Percentiles rank a stretch among this genome's conserved stretches.
Conservation (phyloP, 2,113 vertebrate genomes). For the Perca fluviatilis region DNA sequence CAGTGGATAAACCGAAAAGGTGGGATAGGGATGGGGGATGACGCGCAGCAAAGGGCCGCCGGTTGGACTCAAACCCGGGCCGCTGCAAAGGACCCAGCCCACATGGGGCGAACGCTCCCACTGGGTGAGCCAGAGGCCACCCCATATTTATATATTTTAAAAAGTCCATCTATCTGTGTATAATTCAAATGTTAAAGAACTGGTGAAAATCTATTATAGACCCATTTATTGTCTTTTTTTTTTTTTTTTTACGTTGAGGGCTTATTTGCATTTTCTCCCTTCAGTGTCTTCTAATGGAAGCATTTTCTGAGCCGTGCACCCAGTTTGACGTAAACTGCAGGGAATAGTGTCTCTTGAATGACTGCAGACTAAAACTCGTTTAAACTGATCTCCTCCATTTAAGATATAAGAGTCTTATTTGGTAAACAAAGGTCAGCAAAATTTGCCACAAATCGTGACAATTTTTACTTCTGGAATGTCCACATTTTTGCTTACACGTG, state of each 20-base stretch:
- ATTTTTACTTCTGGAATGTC: too few relatives aligned
- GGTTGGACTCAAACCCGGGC: too few relatives aligned
- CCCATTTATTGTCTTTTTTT: not conserved
- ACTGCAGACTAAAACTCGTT: too few relatives aligned
- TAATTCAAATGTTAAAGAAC: not conserved
- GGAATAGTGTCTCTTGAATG: not conserved
- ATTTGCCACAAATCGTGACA: not conserved
- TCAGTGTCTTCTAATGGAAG: not conserved
- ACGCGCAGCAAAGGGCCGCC: too few relatives aligned
- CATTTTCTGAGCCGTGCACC: not conserved
- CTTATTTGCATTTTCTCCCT: too few relatives aligned
- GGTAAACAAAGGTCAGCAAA: not conserved
- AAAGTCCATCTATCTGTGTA: not conserved
- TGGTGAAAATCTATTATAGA: not conserved
- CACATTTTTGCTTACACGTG: not conserved
- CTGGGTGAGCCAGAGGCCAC: too few relatives aligned
- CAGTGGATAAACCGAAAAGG: too few relatives aligned
- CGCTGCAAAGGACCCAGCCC: too few relatives aligned
- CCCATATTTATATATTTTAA: too few relatives aligned
- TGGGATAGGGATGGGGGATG: too few relatives aligned
- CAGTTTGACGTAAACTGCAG: not conserved
- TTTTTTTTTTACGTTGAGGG: not conserved
- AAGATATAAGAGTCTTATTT: not conserved
- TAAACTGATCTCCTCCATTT: not conserved
- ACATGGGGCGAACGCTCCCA: too few relatives aligned